A percentile compares a stretch with the other conserved stretches of the same genome.
phyloP scores from a whole-genome alignment of 2,888 invertebrate genomes.

The Pseudanteris insignis region DNA sequence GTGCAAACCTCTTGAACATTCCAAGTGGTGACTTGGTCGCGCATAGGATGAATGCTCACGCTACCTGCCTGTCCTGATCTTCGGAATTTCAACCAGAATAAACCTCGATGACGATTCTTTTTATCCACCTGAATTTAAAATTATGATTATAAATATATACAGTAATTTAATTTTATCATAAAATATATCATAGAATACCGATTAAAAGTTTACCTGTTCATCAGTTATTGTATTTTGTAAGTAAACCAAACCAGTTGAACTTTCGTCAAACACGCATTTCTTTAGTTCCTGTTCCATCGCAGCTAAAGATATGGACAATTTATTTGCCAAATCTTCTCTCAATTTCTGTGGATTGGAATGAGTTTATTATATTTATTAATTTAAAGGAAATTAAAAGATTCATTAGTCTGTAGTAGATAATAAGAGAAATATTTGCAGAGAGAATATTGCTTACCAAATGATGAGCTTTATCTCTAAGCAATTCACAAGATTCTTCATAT shows the following conservation, averaged over 20 bases:
- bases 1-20: constrained; percentile 86
- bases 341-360: too few species aligned
- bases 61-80: constrained; percentile 60
- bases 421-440: too few species aligned
- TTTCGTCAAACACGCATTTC: constrained; percentile 74
- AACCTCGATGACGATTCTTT: constrained; percentile 69
- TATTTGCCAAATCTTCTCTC: constrained; percentile 75
- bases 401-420: too few species aligned
- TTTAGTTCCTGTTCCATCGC: constrained; percentile 78
- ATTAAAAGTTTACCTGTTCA: constrained; percentile 68
- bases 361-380: constrained; percentile 4
- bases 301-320: constrained; percentile 74
- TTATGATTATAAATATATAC: not conserved
- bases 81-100: constrained; percentile 77
- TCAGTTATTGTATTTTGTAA: constrained; percentile 68
- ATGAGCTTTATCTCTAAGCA: constrained; percentile 76
- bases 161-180: not conserved
- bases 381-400: constrained; percentile 6
- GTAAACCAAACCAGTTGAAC: constrained; percentile 70
- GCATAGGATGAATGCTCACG: constrained; percentile 61
- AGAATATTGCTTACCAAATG: constrained; percentile 69
- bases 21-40: constrained; percentile 72
- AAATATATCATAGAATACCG: not conserved
- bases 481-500: constrained; percentile 77
- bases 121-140: constrained; percentile 52